phyloP scores from a whole-genome alignment of 2,797 vertebrate species.

The Eidolon dupreanum region DNA sequence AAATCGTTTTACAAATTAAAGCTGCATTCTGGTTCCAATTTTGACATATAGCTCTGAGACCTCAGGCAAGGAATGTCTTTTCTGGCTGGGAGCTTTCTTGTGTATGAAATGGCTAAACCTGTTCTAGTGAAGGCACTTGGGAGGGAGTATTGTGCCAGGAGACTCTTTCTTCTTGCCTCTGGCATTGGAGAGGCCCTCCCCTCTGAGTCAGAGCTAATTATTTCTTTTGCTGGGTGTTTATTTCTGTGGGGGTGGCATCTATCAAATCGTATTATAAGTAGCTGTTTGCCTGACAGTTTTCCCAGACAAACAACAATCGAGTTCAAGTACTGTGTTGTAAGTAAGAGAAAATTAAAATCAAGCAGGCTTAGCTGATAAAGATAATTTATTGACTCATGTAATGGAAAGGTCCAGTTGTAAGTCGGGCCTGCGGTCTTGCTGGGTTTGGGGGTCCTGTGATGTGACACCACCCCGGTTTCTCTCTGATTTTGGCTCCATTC shows the following conservation, averaged over 20 bases:
- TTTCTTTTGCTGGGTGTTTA: background rate
- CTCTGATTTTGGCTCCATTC: background rate
- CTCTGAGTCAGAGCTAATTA: background rate
- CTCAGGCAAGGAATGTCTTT: background rate
- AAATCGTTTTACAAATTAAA: background rate
- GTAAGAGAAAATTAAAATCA: background rate
- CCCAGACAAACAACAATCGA: background rate
- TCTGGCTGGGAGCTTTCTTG: background rate
- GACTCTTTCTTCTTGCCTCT: background rate
- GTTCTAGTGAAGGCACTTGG: background rate
- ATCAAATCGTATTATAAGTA: background rate
- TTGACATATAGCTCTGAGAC: background rate
- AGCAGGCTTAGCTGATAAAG: background rate
- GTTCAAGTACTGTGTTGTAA: background rate
- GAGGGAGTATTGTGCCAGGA: too few relatives aligned
- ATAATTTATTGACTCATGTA: background rate
- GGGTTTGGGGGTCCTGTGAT: background rate
- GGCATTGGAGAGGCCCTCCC: too few relatives aligned
- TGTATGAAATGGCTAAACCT: background rate
- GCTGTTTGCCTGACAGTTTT: background rate
- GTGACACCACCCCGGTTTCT: background rate
- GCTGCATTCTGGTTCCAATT: background rate
- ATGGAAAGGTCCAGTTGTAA: background rate
- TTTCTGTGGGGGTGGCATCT: background rate
- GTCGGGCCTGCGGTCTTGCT: background rate